Base-by-base conservation (phyloP, 2,113 vertebrate genomes). In the Panthera leo region DNA sequence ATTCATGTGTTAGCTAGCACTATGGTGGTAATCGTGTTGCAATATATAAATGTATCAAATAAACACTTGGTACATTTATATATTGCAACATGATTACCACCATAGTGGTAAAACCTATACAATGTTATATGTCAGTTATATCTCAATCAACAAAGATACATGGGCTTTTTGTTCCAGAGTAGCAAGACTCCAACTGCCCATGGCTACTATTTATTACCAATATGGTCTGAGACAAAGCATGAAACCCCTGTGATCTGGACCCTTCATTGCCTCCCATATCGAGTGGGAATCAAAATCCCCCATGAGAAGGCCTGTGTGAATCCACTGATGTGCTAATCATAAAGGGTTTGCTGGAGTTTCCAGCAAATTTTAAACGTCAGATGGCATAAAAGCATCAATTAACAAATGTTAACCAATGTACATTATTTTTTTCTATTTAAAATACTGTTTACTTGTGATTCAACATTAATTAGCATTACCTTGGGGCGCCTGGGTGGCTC, bases 361-460 rank as follows among this genome's bases (percentile, higher is more conserved):
- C 3, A 8, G 39, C 39, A 39, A 61, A 58, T 51, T 89, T 83
- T 51, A 61, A 80, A 71, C 31, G 7, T 55, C 51, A 34, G 55
- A 19, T 36, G 19, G 29, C n/a, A n/a, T 42, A 15, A 51, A 29
- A 76, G 67, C 29, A 25, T 51, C 48, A 9, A 11, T 36, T 29
- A 80, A 45, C 82, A 36, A 63, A 36, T 55, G 25, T 63, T 36
- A 48, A 75, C 48, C 29, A 29, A 36, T 51, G 48, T 82, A 73
- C 34, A 65, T 12, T 6, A 12, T 45, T 45, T 89, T 79, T 70
- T 23, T 99, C 98, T 98, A 99, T 98, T 98, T 99, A 99, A 99
- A 99, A 99, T 99, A 99, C 99, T 99, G 99, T 99, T 99, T 99
- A 99, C 99, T 99, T 99, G 99, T 99, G 99, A 99, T 99, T 99